Evolutionary conservation across 2,797 vertebrate species (phyloP), one percentile per base, ranked within the genome.

Genomic region (Podarcis siculus): DNA sequence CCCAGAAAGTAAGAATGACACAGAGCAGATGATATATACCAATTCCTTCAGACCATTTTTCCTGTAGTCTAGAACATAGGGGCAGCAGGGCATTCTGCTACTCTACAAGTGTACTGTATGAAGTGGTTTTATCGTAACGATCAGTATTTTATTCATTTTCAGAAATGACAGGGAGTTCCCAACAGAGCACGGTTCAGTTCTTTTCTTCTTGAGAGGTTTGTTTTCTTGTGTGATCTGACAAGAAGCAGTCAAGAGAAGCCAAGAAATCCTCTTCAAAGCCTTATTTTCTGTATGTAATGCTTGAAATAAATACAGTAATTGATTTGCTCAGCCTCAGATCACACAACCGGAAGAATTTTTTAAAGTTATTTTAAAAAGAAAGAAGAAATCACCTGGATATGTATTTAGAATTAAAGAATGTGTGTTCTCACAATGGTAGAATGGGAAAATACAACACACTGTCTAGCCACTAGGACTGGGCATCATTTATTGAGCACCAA

Each of bases 251-350:
- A 64, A 9, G 37, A 3, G 76, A 55, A 42, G 8, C 42, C 25
- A 90, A 27, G 45, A 76, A 67, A 87, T 37, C 71, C 87, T 37
- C 75, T 85, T 69, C 69, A 77, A 45, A 87, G 42, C 42, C 45
- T 32, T 86, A 61, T 66, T 75, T 87, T 86, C 49, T 23, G 5
- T 81, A 49, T n/a, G 66, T n/a, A 27, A 4, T 91, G 67, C 35
- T 4, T 49, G 0, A 55, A 49, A 79, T 72, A 84, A 79, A 80
- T 79, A 19, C 2, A n/a, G 78, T 1, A n/a, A 55, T 45, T 69
- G 66, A 79, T 30, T 42, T 39, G 42, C 1, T n/a, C 55, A 25
- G 71, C 67, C 17, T 23, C 1, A 49, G 73, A 42, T 82, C 67
- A 90, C 19, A 87, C 35, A 89, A 13, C 64, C 39, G 73, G 27